Percentiles rank a stretch among this genome's conserved stretches.
Evolutionary conservation across 2,888 invertebrate species (phyloP).

Genomic region (Rotaria macrura): DNA sequence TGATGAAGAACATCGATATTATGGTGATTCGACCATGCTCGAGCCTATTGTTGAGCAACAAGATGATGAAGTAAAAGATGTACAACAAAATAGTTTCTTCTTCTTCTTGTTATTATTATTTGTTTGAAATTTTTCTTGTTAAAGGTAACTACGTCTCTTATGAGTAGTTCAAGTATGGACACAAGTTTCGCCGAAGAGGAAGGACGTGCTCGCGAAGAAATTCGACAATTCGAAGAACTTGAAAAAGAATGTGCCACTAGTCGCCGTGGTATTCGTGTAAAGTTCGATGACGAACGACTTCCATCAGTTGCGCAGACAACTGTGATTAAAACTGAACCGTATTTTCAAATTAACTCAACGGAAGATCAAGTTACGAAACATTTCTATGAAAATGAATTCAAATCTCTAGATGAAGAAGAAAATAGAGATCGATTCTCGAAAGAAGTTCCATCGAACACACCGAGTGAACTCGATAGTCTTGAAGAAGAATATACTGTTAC

Average conservation of each 20-base stretch:
- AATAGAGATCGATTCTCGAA: no score
- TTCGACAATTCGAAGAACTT: background rate
- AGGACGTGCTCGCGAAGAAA: no score
- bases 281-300: background rate
- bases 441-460: background rate
- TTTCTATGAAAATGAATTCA: background rate
- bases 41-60: background rate
- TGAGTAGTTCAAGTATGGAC: background rate
- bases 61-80: background rate
- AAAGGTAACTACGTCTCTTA: background rate
- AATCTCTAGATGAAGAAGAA: no score
- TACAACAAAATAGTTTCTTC: no score
- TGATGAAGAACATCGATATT: background rate
- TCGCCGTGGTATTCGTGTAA: background rate
- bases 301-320: background rate
- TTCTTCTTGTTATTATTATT: no score
- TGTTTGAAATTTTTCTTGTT: background rate
- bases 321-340: background rate
- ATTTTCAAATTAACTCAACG: background rate
- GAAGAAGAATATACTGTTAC: background rate
- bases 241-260: background rate
- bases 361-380: background rate
- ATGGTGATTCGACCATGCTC: background rate
- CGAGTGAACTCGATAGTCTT: background rate
- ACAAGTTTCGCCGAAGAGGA: background rate